A percentile compares a stretch with the other conserved stretches of the same genome.
phyloP scores from a whole-genome alignment of 1,140 invertebrate species.

The Nylanderia fulva region DNA sequence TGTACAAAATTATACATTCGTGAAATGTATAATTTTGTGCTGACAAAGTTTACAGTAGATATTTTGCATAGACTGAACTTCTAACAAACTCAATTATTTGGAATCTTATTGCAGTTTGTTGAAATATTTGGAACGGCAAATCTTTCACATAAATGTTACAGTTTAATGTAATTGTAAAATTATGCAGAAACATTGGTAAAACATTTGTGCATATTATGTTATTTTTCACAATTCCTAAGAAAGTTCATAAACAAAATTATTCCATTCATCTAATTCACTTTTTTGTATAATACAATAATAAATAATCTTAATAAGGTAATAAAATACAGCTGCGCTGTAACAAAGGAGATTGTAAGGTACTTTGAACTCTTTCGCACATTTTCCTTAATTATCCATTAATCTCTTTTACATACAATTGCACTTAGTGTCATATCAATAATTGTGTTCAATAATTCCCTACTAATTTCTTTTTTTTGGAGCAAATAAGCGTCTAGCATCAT shows the following conservation, averaged over 20 bases:
- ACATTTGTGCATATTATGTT: background rate
- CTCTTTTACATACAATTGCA: constrained; percentile 78
- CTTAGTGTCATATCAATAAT: constrained; percentile 78
- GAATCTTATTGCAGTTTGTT: background rate
- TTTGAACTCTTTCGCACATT: constrained; percentile 44
- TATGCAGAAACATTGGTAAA: constrained; percentile 6
- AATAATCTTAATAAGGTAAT: constrained; percentile 26
- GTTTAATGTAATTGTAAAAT: constrained; percentile 4
- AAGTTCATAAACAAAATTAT: constrained; percentile 13
- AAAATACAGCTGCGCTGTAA: constrained; percentile 57
- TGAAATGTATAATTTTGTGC: background rate
- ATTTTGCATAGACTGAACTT: background rate
- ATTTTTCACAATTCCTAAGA: background rate
- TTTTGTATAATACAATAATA: background rate
- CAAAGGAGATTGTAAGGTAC: constrained; percentile 37
- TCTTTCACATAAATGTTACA: background rate
- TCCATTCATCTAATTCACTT: background rate
- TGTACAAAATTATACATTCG: background rate
- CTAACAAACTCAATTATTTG: background rate
- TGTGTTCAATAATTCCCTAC: constrained; percentile 67
- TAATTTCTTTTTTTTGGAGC: constrained; percentile 75
- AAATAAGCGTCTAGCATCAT: constrained; percentile 84
- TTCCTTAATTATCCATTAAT: constrained; percentile 59
- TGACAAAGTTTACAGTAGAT: background rate
- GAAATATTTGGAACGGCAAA: background rate